Evolutionary conservation across 2,888 invertebrate species (phyloP), one percentile per base, ranked within the genome.

Genomic region (Caenorhabditis afra): DNA sequence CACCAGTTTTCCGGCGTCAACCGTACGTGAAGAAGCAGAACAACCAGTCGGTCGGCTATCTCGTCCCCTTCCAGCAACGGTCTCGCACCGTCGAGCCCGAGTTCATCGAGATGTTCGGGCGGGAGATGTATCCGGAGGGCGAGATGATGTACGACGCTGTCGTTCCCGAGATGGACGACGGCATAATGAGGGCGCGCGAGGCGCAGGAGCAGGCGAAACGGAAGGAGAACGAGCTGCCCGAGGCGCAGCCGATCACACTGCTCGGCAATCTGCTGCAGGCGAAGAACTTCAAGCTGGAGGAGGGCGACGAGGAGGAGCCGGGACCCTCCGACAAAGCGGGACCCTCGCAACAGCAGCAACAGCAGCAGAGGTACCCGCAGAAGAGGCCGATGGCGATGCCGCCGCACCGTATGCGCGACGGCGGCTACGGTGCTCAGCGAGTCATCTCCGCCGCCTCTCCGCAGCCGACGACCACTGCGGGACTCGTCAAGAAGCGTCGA

Each of bases 1-100:
- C 53, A 12, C 66, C 77, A 35, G n/a, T 59, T 0, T 82, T 76
- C 66, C 83, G 84, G n/a, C 75, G 83, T 12, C 85, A 85, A 52
- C 85, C 85, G 16, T 85, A 85, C 49, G 65, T 85, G 1, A 81
- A 81, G 20, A 67, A 81, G 14, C 45, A 73, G 7, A 79, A 67
- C 44, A 70, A 65, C 14, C 70, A 77, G 35, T 52, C 79, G 4
- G 59, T 79, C 10, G 76, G 82, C 4, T 85, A 75, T 39, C 74
- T 85, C 11, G 65, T 84, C 3, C 84, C 84, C 10, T 79, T 76
- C n/a, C 73, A 80, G n/a, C 81, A 79, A 29, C 65, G 79, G 22
- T 67, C 76, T 22, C 41, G 74, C 10, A 59, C 59, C 22, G 52
- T 70, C 16, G 81, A 81, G 20, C 78, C 82, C 0, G 81, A 81